These are phyloP conservation scores for Piprites chloris DNA, from an alignment of 2,113 vertebrate species.

Conservation along the genomic window DNA sequence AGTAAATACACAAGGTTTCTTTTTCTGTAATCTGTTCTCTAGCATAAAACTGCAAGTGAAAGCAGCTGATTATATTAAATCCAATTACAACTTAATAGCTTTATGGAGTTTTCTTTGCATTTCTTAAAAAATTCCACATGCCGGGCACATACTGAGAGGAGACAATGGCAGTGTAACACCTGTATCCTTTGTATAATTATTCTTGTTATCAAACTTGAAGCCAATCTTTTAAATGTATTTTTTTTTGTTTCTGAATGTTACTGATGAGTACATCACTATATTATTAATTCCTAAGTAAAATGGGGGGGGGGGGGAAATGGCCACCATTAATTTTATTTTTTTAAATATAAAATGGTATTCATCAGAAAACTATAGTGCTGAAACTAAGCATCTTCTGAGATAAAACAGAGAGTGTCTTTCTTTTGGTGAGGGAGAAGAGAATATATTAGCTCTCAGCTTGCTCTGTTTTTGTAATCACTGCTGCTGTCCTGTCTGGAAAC, in stretches of 20 bases:
- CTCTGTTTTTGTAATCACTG: background rate
- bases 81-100: background rate
- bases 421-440: background rate
- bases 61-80: background rate
- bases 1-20: background rate
- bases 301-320: background rate
- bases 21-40: background rate
- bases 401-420: background rate
- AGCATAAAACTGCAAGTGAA: background rate
- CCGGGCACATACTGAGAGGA: background rate
- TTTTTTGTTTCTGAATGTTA: background rate
- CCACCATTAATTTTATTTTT: background rate
- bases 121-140: background rate
- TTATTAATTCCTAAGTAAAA: background rate
- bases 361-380: background rate
- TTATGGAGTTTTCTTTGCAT: background rate
- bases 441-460: background rate
- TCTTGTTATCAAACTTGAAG: background rate
- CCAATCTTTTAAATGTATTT: background rate
- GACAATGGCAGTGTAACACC: background rate
- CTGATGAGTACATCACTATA: background rate
- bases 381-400: background rate
- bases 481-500: background rate
- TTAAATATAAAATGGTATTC: background rate
- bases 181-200: background rate